A percentile compares a stretch with the other conserved stretches of the same genome.
These are phyloP conservation scores for Dolichomitus sp. DNA, from an alignment of 2,888 invertebrate species.

Conservation along the genomic window DNA sequence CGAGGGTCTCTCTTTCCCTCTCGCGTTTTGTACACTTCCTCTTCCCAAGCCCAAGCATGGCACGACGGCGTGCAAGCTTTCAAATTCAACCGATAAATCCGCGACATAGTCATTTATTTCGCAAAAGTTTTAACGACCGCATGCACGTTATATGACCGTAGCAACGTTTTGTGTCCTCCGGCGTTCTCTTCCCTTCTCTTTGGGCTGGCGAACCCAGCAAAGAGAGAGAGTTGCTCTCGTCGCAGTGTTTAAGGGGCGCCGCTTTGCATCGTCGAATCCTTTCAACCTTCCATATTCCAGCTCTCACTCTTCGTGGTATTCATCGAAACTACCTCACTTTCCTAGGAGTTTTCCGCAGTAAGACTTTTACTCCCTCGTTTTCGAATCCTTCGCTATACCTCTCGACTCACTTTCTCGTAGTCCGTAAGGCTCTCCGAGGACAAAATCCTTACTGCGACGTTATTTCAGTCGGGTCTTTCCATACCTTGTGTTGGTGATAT, in stretches of 20 bases:
- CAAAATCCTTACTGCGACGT: slow-evolving; percentile 19
- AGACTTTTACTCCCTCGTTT: slow-evolving; percentile 51
- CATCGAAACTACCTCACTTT: slow-evolving; percentile 44
- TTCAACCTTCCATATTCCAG: slow-evolving; percentile 17
- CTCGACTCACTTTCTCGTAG: slow-evolving; percentile 6
- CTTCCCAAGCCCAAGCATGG: background rate
- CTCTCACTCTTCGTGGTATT: slow-evolving; percentile 11
- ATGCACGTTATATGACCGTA: slow-evolving; percentile 37
- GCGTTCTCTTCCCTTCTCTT: background rate
- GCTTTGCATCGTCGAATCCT: slow-evolving; percentile 51
- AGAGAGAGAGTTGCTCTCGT: slow-evolving; percentile 3
- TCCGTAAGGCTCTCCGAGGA: slow-evolving; percentile 12
- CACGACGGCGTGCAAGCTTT: slow-evolving; percentile 23
- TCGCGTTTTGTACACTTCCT: slow-evolving; percentile 23
- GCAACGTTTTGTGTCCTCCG: slow-evolving; percentile 22
- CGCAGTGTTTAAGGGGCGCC: slow-evolving; percentile 36
- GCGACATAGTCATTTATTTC: slow-evolving; percentile 51
- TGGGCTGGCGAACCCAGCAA: background rate
- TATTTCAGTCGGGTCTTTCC: background rate
- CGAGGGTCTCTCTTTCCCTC: background rate
- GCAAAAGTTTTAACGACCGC: slow-evolving; percentile 61
- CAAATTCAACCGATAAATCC: slow-evolving; percentile 57
- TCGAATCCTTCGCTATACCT: slow-evolving; percentile 12
- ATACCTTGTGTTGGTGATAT: background rate
- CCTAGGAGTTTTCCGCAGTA: slow-evolving; percentile 36